phyloP scores from a whole-genome alignment of 2,113 vertebrate genomes.

The Channa argus region DNA sequence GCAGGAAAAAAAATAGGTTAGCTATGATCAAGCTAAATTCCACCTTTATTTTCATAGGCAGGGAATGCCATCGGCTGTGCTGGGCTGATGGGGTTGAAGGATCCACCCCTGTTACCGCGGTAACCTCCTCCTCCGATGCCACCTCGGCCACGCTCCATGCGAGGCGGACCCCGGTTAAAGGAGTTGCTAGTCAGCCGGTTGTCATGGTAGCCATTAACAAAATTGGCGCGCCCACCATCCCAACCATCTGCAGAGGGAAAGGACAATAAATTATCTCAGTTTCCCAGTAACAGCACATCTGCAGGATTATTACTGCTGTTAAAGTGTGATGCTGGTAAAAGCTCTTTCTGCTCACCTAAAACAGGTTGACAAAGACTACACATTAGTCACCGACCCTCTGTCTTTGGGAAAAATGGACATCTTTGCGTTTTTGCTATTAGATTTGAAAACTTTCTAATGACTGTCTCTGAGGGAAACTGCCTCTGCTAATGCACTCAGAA shows the following conservation, averaged over 20 bases:
- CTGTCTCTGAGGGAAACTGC: too few relatives aligned
- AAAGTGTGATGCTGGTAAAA: background rate
- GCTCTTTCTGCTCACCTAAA: background rate
- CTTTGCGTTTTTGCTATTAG: too few relatives aligned
- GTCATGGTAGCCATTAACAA: conserved; percentile 85
- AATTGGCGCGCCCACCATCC: conserved; percentile 83
- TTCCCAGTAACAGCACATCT: background rate
- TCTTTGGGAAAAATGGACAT: too few relatives aligned
- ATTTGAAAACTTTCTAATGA: too few relatives aligned
- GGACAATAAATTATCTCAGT: background rate
- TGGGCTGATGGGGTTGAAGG: conserved; percentile 80
- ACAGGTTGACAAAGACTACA: background rate
- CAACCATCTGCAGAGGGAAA: conserved; percentile 75
- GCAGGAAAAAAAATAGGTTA: background rate
- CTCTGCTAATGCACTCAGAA: too few relatives aligned
- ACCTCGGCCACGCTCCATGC: conserved; percentile 83
- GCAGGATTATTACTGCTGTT: background rate
- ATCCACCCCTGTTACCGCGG: conserved; percentile 76
- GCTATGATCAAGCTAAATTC: background rate
- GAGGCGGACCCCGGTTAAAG: conserved; percentile 81
- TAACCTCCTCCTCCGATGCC: conserved; percentile 77
- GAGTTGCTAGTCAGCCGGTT: conserved; percentile 80
- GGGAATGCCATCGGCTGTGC: conserved; percentile 77
- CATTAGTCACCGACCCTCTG: too few relatives aligned
- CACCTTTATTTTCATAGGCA: conserved; percentile 85